Evolutionary conservation across 2,113 vertebrate species (phyloP).

Genomic region (Malurus alboscapulatus): DNA sequence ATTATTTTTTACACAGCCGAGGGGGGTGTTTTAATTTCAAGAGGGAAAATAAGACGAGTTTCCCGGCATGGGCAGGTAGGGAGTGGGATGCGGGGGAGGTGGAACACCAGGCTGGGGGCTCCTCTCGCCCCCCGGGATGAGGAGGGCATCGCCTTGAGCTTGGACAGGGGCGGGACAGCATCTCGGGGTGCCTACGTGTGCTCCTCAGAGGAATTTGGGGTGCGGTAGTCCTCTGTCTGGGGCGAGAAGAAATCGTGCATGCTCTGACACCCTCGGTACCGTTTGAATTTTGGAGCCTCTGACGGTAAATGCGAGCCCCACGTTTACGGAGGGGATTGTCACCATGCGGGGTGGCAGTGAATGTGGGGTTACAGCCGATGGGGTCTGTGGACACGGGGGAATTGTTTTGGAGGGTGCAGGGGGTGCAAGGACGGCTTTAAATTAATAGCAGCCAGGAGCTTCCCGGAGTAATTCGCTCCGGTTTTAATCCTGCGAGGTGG

Average conservation of each 20-base stretch:
- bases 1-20: not conserved
- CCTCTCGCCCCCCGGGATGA: not conserved
- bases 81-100: not conserved
- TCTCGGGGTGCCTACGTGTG: not conserved
- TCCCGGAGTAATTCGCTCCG: not conserved
- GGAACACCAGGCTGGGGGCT: not conserved
- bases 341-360: not conserved
- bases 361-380: not conserved
- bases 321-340: fast-evolving
- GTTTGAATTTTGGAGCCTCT: not conserved
- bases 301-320: not conserved
- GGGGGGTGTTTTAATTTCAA: not conserved
- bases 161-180: not conserved
- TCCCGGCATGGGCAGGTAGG: not conserved
- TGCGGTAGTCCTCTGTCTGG: not conserved
- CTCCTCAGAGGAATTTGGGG: not conserved
- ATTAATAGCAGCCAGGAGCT: not conserved
- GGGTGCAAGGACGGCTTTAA: not conserved
- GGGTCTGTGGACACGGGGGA: not conserved
- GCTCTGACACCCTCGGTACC: fast-evolving
- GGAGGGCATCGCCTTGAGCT: not conserved
- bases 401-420: not conserved
- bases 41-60: not conserved
- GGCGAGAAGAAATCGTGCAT: not conserved
- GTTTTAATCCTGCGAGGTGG: not conserved